A percentile compares a stretch with the other conserved stretches of the same genome.
These are phyloP conservation scores for Ypsolopha scabrella DNA, from an alignment of 2,888 invertebrate genomes.

Conservation along the genomic window DNA sequence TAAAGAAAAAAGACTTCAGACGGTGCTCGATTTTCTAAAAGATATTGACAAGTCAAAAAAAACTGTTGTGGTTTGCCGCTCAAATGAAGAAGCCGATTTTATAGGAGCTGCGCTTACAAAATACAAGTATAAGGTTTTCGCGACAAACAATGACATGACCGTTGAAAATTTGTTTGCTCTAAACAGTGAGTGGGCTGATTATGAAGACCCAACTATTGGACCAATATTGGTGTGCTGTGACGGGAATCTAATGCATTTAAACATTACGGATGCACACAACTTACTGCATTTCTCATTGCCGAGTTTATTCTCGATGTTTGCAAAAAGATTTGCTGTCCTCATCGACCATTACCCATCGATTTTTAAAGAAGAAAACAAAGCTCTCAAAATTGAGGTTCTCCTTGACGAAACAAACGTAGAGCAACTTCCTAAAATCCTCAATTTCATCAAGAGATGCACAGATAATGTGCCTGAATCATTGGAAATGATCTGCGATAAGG, in stretches of 20 bases:
- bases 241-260: conserved; percentile 70
- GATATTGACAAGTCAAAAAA: conserved; percentile 51
- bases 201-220: conserved; percentile 43
- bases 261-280: conserved; percentile 73
- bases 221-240: conserved; percentile 79
- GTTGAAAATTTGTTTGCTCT: conserved; percentile 47
- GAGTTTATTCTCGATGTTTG: conserved; percentile 74
- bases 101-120: conserved; percentile 29
- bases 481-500: conserved; percentile 30
- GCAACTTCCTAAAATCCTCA: conserved; percentile 72
- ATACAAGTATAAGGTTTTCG: conserved; percentile 29
- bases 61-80: conserved; percentile 74
- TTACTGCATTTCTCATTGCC: conserved; percentile 82
- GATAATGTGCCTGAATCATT: conserved; percentile 38
- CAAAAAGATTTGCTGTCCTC: conserved; percentile 76
- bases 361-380: conserved; percentile 26
- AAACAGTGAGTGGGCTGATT: conserved; percentile 42
- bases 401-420: conserved; percentile 70
- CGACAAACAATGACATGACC: conserved; percentile 41
- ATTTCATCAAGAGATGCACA: conserved; percentile 66
- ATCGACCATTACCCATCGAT: conserved; percentile 70
- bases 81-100: conserved; percentile 64
- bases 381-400: conserved; percentile 61
- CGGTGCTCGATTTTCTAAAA: conserved; percentile 58
- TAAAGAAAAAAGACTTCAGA: conserved; percentile 46